Evolutionary conservation across 2,888 invertebrate genomes (phyloP), one percentile per base, ranked within the genome.

Genomic region (Sphinx pinastri): DNA sequence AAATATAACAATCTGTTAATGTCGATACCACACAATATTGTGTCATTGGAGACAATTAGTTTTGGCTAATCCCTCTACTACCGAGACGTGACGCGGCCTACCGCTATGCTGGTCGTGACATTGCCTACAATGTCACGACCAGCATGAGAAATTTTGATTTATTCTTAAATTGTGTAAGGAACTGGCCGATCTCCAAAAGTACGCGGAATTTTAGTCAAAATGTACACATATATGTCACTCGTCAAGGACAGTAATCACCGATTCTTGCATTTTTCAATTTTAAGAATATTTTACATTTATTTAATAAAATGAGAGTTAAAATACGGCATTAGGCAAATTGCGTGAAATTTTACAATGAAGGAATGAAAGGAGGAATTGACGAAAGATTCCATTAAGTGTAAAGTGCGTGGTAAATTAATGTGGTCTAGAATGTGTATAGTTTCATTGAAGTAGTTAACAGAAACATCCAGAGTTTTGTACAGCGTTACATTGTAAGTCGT

Each of bases 81-180:
- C 71, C 57, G 71, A 74, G 74, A 73, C 72, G 75, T 77, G 76
- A 81, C 76, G 84, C 81, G 81, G 75, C n/a, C n/a, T n/a, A n/a
- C n/a, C n/a, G n/a, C n/a, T n/a, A n/a, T n/a, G n/a, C n/a, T n/a
- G n/a, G n/a, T n/a, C n/a, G n/a, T n/a, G n/a, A n/a, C n/a, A n/a
- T n/a, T n/a, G n/a, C n/a, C n/a, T n/a, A n/a, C 81, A 79, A 81
- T 83, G 83, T 86, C 88, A 91, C 88, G 87, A 87, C 87, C 89
- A 88, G 90, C 88, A 88, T 75, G 79, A 77, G 74, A 78, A 87
- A 86, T 89, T 91, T 90, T 83, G 82, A 87, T 86, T 85, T 82
- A 88, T 55, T 8, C 10, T 54, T 54, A 38, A n/a, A 54, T 85
- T 78, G 75, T 73, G 79, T 70, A 71, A 72, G 67, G 76, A 79